These are phyloP conservation scores for Blastobasis adustella DNA, from an alignment of 2,888 invertebrate genomes.

Conservation along the genomic window DNA sequence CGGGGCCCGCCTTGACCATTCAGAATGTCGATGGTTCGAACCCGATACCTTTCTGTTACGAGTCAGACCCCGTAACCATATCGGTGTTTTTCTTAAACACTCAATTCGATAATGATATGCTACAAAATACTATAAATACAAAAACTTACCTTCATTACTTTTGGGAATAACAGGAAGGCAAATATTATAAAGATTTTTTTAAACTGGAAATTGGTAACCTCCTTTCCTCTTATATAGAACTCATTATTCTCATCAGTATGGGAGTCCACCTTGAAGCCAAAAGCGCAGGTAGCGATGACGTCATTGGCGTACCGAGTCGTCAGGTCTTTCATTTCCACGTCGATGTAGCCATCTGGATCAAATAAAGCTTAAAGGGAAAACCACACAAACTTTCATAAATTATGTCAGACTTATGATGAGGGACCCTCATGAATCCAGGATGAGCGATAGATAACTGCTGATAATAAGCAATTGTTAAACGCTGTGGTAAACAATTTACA, in stretches of 20 bases:
- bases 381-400: background rate
- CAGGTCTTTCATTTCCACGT: conserved; percentile 51
- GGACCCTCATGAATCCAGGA: no score
- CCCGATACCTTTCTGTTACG: no score
- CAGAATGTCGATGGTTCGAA: no score
- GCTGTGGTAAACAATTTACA: no score
- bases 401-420: no score
- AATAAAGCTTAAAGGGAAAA: background rate
- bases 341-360: conserved; percentile 17
- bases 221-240: conserved; percentile 68
- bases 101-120: no score
- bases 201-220: conserved; percentile 33
- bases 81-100: no score
- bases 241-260: conserved; percentile 58
- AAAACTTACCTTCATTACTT: conserved; percentile 16
- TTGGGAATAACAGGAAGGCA: conserved; percentile 15
- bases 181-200: conserved; percentile 19
- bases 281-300: conserved; percentile 65
- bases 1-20: no score
- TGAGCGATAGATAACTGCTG: no score
- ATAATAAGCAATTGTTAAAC: no score
- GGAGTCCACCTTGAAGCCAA: conserved; percentile 69
- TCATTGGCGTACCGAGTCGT: conserved; percentile 59
- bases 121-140: no score
- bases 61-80: no score